Evolutionary conservation across 2,888 invertebrate genomes (phyloP), one percentile per base, ranked within the genome.

Genomic region (Eurytoma adleriae): DNA sequence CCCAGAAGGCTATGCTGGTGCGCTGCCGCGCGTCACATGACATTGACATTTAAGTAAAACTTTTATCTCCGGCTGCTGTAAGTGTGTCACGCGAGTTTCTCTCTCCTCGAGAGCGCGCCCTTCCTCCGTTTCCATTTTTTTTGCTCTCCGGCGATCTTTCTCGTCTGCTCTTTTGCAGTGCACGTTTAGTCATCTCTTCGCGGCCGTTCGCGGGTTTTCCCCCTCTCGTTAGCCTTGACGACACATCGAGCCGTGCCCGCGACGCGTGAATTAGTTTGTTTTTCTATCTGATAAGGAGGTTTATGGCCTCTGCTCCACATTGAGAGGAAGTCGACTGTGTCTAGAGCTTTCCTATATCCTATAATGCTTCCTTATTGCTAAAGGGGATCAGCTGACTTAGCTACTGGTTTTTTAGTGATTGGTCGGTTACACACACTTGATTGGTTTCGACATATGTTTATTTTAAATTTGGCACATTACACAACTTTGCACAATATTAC

Each of bases 401-500:
- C 52, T 52, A 61, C 59, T 62, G 56, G 54, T 73, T 79, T 62
- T 40, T 50, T 16, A 20, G 48, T 54, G 70, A 68, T 70, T 74
- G 66, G 67, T 73, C 40, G n/a, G 62, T 40, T 40, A 40, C 40
- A 40, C 1, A 40, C 10, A 10, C 30, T 16, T 27, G 30, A 80
- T 83, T 68, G 56, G 61, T 85, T 84, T 84, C 82, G 73, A 82
- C 82, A 82, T 56, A 50, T 78, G 70, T 80, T 80, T 73, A 72
- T 77, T 82, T 82, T 81, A 68, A 83, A 82, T 61, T 84, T 86
- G 68, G 83, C 83, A 81, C 68, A 64, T 84, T 78, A 48, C 71
- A 73, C 56, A n/a, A 68, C 64, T 68, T 85, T 84, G 79, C 72
- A 80, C 71, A 84, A 83, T 74, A 48, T 71, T 73, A 73, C 70